Percentiles rank a stretch among this genome's conserved stretches.
Conservation (phyloP, 2,888 invertebrate species). For the Acanthosepion pharaonis region DNA sequence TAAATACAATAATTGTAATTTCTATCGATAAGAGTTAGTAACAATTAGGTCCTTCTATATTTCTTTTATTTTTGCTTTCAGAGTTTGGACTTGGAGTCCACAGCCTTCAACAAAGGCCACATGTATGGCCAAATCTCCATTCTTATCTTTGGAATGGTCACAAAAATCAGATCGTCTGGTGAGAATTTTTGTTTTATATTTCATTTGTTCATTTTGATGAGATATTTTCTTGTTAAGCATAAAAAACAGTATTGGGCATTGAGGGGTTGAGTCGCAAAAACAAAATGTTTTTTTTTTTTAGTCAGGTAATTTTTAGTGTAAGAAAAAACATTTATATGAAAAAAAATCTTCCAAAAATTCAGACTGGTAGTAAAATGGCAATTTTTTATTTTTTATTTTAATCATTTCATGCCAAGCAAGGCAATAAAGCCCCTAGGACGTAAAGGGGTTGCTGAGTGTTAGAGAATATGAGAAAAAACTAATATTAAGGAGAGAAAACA, state of each 20-base stretch:
- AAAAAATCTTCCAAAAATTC: too few species aligned
- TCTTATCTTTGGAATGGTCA: conserved; percentile 80
- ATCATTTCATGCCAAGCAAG: too few species aligned
- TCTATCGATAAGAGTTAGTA: neutral
- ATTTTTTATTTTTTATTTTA: too few species aligned
- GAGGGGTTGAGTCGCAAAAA: neutral
- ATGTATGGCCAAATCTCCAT: conserved; percentile 77
- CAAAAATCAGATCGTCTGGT: conserved; percentile 78
- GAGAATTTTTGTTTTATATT: conserved; percentile 50
- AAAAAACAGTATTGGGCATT: neutral
- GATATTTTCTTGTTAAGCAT: neutral
- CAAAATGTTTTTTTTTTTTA: neutral
- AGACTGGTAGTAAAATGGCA: too few species aligned
- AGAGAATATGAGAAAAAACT: too few species aligned
- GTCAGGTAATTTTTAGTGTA: neutral
- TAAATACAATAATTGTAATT: too few species aligned
- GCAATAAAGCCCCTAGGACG: too few species aligned
- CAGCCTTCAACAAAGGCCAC: conserved; percentile 77
- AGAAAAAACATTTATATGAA: neutral
- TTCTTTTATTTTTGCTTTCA: conserved; percentile 54
- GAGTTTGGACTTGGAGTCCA: conserved; percentile 75
- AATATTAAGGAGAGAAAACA: too few species aligned
- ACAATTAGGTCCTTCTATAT: neutral
- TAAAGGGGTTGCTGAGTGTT: too few species aligned
- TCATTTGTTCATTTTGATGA: neutral